Base-by-base conservation (phyloP, 2,888 invertebrate species). In the Xanthorhoe designata region DNA sequence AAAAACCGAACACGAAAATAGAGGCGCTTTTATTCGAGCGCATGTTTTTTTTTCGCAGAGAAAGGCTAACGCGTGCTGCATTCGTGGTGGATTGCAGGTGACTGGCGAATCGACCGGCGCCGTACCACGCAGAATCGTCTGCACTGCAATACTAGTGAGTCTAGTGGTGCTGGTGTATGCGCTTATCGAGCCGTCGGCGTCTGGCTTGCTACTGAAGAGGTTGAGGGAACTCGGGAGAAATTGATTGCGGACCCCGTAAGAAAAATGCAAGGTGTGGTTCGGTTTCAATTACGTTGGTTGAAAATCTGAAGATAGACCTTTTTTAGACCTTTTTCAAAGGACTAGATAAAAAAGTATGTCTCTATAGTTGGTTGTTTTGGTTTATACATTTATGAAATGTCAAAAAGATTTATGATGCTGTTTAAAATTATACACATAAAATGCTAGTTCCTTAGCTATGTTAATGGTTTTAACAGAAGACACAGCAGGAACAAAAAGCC, bases 61-160 rank as follows among this genome's bases (percentile, higher is more conserved):
- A 47, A 57, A 59, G 56, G 60, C 47, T 55, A 80, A 74, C 80
- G 84, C 87, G 87, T 87, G 84, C 77, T 79, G 76, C 85, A 82
- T 73, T 74, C 79, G 70, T 77, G 81, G 83, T 82, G 76, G 75
- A 81, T 86, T 81, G 84, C 89, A 89, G 89, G 90, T 89, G 90
- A 91, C 91, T 91, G 88, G 72, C 71, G 78, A 67, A 71, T 70
- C 71, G 75, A 74, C 74, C 71, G 73, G 61, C 59, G 50, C 68
- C 61, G 50, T 66, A 68, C 35, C 69, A 71, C 71, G 74, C 74
- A 77, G 78, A 72, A 69, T 74, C 74, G 68, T 71, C 64, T 64
- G 69, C 60, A 64, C 69, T 79, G 78, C 79, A 79, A 77, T 73
- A 76, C 38, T 42, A 42, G 35, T 38, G n/a, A n/a, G n/a, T n/a